phyloP scores from a whole-genome alignment of 2,797 vertebrate genomes.

The Nothura maculosa region DNA sequence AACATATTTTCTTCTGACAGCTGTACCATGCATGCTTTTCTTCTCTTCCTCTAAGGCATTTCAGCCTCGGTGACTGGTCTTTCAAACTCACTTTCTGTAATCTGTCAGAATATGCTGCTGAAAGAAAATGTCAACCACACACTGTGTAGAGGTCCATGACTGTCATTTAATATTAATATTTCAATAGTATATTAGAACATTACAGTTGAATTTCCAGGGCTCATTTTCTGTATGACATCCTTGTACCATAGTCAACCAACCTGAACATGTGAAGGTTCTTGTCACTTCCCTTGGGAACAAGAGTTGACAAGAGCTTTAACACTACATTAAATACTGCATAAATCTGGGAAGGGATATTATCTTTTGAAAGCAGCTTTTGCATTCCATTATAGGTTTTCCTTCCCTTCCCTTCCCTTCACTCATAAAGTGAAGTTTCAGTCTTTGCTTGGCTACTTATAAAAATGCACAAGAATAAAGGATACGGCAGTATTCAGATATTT shows the following conservation, averaged over 20 bases:
- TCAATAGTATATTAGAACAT: not conserved
- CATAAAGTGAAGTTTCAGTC: not conserved
- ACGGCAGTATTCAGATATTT: not conserved
- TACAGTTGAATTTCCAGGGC: not conserved
- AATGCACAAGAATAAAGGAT: not conserved
- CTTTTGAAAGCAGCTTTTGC: not conserved
- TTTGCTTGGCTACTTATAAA: not conserved
- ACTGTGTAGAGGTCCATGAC: conserved; percentile 10
- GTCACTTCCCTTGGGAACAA: not conserved
- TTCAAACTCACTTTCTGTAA: conserved; percentile 51
- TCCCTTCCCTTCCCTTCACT: no score
- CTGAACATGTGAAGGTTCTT: not conserved
- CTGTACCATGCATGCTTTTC: not conserved
- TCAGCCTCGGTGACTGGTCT: not conserved
- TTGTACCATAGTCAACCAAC: not conserved
- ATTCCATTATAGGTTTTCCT: not conserved
- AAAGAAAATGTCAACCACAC: conserved; percentile 40
- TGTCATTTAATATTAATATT: conserved; percentile 61
- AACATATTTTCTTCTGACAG: not conserved
- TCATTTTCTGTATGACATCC: not conserved
- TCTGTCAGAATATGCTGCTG: conserved; percentile 31
- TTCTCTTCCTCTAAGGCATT: conserved; percentile 32
- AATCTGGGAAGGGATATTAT: not conserved
- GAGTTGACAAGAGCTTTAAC: not conserved
- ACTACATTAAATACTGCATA: not conserved